Conservation (phyloP, 2,888 invertebrate species). For the Marronus borbonicus region DNA sequence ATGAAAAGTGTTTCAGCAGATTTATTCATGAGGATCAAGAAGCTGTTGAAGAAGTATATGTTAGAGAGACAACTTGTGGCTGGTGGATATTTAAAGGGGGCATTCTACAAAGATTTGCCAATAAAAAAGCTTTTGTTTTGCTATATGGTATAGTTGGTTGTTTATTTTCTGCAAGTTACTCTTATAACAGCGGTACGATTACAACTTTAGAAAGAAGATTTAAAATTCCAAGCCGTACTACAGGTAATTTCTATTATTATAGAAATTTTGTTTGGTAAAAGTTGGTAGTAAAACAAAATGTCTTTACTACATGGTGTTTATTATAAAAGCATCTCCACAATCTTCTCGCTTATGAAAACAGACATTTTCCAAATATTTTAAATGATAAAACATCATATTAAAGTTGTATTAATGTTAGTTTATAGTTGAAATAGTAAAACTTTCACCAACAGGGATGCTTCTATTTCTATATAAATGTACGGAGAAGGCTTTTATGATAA, state of each 20-base stretch:
- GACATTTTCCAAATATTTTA: constrained; percentile 12
- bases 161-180: constrained; percentile 79
- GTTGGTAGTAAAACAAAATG: neutral
- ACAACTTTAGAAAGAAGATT: constrained; percentile 83
- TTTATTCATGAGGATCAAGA: neutral
- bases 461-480: constrained; percentile 24
- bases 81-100: constrained; percentile 75
- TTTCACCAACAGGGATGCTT: neutral
- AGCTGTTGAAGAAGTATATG: neutral
- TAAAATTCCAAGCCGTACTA: constrained; percentile 81
- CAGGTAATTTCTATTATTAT: constrained; percentile 69
- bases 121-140: constrained; percentile 75
- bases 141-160: constrained; percentile 80
- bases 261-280: neutral
- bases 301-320: neutral
- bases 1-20: constrained; percentile 1
- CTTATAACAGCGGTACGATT: constrained; percentile 83
- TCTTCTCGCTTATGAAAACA: neutral
- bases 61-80: constrained; percentile 78
- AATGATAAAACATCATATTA: constrained; percentile 35
- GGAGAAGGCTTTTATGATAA: neutral
- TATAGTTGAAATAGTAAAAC: constrained; percentile 35
- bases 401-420: constrained; percentile 39
- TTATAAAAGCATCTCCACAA: neutral
- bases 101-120: constrained; percentile 76